phyloP scores from a whole-genome alignment of 2,113 vertebrate species.

The Drymodes brunneopygia region DNA sequence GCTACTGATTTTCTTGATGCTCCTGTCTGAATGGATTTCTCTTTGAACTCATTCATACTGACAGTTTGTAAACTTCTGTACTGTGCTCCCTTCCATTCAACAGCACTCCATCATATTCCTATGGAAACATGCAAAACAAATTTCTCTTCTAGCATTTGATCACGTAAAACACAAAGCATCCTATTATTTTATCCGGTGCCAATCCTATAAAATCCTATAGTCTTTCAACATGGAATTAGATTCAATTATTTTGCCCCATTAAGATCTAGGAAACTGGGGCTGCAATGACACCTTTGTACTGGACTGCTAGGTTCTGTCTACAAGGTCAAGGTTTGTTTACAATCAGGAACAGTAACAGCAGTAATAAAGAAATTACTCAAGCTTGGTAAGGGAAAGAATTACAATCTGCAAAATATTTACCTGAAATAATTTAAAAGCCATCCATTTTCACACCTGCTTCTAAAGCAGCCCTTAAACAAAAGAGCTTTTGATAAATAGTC shows the following conservation, averaged over 20 bases:
- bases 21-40: not conserved
- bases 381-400: not conserved
- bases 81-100: not conserved
- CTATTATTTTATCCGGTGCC: not conserved
- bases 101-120: not conserved
- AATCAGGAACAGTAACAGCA: not conserved
- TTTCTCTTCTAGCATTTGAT: not conserved
- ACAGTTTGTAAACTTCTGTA: not conserved
- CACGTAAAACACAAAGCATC: not conserved
- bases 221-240: not conserved
- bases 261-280: not conserved
- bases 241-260: not conserved
- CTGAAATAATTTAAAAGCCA: not conserved
- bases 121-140: not conserved
- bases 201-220: not conserved
- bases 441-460: not conserved
- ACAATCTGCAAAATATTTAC: not conserved
- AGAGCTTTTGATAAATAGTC: not conserved
- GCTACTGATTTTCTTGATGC: not conserved
- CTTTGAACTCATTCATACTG: slow-evolving; percentile 7
- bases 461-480: not conserved
- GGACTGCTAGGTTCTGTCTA: not conserved
- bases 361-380: not conserved
- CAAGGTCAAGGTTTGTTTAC: not conserved
- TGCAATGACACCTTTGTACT: not conserved